phyloP scores from a whole-genome alignment of 2,797 vertebrate genomes.

The Holocentrus rufus region DNA sequence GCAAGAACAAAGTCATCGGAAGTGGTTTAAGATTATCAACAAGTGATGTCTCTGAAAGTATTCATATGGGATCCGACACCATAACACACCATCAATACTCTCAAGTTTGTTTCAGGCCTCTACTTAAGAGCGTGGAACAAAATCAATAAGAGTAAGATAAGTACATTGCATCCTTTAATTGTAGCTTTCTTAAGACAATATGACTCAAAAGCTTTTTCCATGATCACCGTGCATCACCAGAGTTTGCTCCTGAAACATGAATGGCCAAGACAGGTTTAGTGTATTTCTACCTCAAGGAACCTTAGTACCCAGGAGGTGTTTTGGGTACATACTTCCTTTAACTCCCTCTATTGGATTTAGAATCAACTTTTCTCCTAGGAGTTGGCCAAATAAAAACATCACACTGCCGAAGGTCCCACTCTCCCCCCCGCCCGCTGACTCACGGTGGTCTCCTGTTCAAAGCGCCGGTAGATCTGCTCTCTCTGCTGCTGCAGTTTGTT shows the following conservation, averaged over 20 bases:
- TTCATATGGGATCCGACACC: background rate
- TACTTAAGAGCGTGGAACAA: background rate
- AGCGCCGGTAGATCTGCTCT: slow-evolving; percentile 93
- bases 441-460: slow-evolving; percentile 96
- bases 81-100: background rate
- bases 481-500: slow-evolving; percentile 94
- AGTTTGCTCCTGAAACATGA: background rate
- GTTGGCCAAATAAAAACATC: slow-evolving; percentile 3
- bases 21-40: slow-evolving; percentile 11
- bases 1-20: background rate
- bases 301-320: background rate
- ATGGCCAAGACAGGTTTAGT: background rate
- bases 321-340: background rate
- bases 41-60: background rate
- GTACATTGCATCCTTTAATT: slow-evolving; percentile 2
- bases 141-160: background rate
- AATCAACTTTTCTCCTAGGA: slow-evolving; percentile 25
- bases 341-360: background rate
- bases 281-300: background rate
- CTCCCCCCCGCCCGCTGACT: slow-evolving; percentile 84
- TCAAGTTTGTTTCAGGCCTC: background rate
- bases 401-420: background rate
- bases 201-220: background rate
- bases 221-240: background rate
- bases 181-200: background rate